phyloP scores from a whole-genome alignment of 2,888 invertebrate species.

The Odontothrips loti region DNA sequence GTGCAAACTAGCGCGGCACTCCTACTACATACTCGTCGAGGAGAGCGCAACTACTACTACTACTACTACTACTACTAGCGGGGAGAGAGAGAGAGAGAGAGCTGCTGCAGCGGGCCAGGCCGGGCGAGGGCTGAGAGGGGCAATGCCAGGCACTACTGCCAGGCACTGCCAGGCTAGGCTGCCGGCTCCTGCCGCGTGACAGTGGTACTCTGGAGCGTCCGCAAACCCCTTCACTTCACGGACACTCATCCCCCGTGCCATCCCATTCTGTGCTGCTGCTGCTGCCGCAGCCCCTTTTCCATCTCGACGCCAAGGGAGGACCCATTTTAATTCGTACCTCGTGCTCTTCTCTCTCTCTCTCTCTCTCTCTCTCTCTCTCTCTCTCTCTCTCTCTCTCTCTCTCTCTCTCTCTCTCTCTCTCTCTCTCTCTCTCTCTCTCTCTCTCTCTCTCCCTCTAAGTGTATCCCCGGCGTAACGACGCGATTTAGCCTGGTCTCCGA shows the following conservation, averaged over 20 bases:
- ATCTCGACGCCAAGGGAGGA: background rate
- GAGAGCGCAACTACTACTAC: too few species aligned
- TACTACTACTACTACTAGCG: too few species aligned
- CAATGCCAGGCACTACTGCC: background rate
- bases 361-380: background rate
- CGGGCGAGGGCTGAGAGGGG: background rate
- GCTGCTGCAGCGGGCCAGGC: too few species aligned
- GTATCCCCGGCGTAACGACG: slow-evolving; percentile 1
- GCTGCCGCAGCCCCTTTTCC: too few species aligned
- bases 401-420: background rate
- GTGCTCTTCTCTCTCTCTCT: background rate
- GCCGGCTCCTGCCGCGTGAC: too few species aligned
- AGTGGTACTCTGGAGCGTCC: background rate
- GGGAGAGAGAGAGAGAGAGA: too few species aligned
- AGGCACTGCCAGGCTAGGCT: background rate
- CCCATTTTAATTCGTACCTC: slow-evolving; percentile 6
- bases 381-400: background rate
- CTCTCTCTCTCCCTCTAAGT: background rate
- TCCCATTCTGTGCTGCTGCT: background rate
- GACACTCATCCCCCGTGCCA: background rate
- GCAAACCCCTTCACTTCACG: too few species aligned
- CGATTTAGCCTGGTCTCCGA: slow-evolving; percentile 11
- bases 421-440: background rate
- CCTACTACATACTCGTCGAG: too few species aligned
- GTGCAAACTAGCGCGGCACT: slow-evolving; percentile 1